Evolutionary conservation across 2,888 invertebrate genomes (phyloP).

Genomic region (Catocala nupta): DNA sequence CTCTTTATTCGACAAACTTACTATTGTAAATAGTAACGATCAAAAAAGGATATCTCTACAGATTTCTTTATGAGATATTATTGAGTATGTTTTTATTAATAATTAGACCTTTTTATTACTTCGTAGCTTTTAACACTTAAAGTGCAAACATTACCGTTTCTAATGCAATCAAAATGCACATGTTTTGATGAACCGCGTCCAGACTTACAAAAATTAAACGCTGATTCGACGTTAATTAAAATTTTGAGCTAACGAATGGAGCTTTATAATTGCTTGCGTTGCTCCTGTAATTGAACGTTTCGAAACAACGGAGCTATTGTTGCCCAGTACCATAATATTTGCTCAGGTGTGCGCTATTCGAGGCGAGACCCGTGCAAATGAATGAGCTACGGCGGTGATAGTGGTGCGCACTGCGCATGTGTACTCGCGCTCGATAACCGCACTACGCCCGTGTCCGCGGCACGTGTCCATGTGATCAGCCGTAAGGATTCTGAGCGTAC

Average conservation of each 20-base stretch:
- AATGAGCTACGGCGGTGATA: slow-evolving; percentile 72
- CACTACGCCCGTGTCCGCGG: slow-evolving; percentile 75
- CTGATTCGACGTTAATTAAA: slow-evolving; percentile 27
- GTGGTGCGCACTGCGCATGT: slow-evolving; percentile 77
- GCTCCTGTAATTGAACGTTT: slow-evolving; percentile 64
- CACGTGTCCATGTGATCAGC: slow-evolving; percentile 74
- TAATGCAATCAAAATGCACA: slow-evolving; percentile 11
- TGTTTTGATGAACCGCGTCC: not conserved
- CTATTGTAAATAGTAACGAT: no score
- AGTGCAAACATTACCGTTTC: not conserved
- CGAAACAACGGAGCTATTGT: slow-evolving; percentile 76
- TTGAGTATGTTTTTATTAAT: no score
- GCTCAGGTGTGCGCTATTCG: slow-evolving; percentile 79
- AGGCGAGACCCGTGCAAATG: slow-evolving; percentile 69
- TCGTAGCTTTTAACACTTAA: no score
- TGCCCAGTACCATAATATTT: slow-evolving; percentile 77
- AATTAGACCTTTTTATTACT: no score
- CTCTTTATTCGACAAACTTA: no score
- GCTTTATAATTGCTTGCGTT: slow-evolving; percentile 35
- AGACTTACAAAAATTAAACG: slow-evolving; percentile 1
- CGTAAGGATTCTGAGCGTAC: slow-evolving; percentile 55
- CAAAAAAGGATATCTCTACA: no score
- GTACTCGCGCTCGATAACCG: slow-evolving; percentile 82
- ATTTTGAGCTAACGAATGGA: slow-evolving; percentile 30
- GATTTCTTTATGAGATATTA: no score